Evolutionary conservation across 2,888 invertebrate species (phyloP).

Genomic region (Megamerina dolium): DNA sequence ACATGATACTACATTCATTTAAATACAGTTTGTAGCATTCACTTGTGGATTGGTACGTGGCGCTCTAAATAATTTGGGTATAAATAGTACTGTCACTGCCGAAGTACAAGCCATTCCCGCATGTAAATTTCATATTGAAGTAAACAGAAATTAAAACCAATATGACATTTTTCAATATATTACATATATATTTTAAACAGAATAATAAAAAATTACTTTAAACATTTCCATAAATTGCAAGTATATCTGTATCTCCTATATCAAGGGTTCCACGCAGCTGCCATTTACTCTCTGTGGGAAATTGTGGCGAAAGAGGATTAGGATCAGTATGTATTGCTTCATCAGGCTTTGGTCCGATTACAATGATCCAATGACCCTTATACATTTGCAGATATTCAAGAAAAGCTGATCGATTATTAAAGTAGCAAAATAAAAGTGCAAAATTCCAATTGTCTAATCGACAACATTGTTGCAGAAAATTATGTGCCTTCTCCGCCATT

Average conservation of each 20-base stretch:
- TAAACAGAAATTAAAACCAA: constrained; percentile 59
- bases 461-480: constrained; percentile 50
- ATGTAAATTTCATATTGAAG: constrained; percentile 88
- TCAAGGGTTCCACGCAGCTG: constrained; percentile 53
- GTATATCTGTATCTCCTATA: constrained; percentile 60
- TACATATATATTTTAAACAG: too few relatives aligned
- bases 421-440: constrained; percentile 74
- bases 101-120: constrained; percentile 89
- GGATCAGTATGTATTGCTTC: constrained; percentile 66
- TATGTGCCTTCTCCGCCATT: too few relatives aligned
- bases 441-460: constrained; percentile 26
- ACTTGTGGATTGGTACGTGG: constrained; percentile 95
- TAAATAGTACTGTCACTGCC: constrained; percentile 90
- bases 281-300: constrained; percentile 53
- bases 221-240: constrained; percentile 54
- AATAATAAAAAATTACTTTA: background rate
- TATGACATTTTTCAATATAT: background rate
- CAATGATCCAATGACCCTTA: constrained; percentile 60
- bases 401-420: constrained; percentile 68
- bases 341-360: constrained; percentile 65
- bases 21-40: constrained; percentile 73
- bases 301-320: constrained; percentile 58
- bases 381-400: constrained; percentile 60
- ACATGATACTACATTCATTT: background rate
- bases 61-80: constrained; percentile 88